Base-by-base conservation (phyloP, 2,113 vertebrate species). In the Ageneiosus marmoratus region DNA sequence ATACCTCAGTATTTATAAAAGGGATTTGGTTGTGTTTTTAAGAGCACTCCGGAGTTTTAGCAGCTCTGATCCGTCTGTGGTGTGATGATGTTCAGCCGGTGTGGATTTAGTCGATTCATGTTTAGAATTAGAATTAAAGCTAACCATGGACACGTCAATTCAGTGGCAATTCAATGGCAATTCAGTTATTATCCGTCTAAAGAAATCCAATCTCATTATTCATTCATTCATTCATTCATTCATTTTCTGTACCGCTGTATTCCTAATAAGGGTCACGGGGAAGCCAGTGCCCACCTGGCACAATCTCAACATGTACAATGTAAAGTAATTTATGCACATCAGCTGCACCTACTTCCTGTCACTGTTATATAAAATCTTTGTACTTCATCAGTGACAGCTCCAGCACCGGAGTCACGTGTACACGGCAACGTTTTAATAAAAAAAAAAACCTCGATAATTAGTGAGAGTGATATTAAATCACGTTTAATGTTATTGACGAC, bases 401-500 rank as follows among this genome's bases (percentile, higher is more conserved):
- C n/a, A n/a, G 2, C 37, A 5, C n/a, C 58, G 29, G 60, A n/a
- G 37, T 41, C 53, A 22, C 53, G 53, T 22, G 53, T 22, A n/a
- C 55, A 24, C 55, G 20, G 20, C 22, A 24, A 7, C 11, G 56
- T 58, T n/a, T 12, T 2, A 2, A 60, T 27, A 27, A 12, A 46
- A 46, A 46, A 46, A 46, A 58, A 58, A 10, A 58, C 7, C 3
- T 10, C 20, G 5, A 5, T 53, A 5, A 18, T 15, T 18, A 20
- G 20, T 53, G 3, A 18, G 6, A 12, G 11, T 22, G 53, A 41
- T 41, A 41, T 3, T 41, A 41, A 41, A n/a, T n/a, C 51, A 60
- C 1, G 11, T 27, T 27, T 58, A 10, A n/a, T n/a, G 63, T 4
- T 5, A 24, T 1, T 13, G 11, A 2, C 3, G 5, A 97, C 98